phyloP scores from a whole-genome alignment of 1,140 invertebrate species.

The Antheraea pernyi region DNA sequence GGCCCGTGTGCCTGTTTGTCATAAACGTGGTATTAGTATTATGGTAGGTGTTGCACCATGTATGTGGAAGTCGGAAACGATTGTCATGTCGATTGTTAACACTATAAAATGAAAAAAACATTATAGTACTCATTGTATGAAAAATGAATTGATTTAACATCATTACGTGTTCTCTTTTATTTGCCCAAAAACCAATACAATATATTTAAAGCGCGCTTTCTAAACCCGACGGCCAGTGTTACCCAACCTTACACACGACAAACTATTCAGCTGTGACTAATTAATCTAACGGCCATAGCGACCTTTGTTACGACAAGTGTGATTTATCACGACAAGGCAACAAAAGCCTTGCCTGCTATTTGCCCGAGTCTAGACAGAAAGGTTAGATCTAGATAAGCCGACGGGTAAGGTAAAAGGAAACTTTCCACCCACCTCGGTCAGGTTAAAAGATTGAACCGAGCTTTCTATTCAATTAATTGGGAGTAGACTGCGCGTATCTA shows the following conservation, averaged over 20 bases:
- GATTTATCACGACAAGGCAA: conserved; percentile 1
- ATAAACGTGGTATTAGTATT: too few relatives aligned
- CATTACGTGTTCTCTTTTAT: too few relatives aligned
- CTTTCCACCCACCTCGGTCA: background rate
- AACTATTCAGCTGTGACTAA: background rate
- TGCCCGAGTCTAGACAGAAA: background rate
- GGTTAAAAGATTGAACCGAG: background rate
- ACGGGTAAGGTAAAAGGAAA: background rate
- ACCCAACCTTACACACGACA: background rate
- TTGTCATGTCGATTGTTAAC: too few relatives aligned
- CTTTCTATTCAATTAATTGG: background rate
- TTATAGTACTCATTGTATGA: too few relatives aligned
- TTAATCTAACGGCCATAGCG: background rate
- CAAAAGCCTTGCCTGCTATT: background rate
- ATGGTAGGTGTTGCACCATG: too few relatives aligned
- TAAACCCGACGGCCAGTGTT: background rate
- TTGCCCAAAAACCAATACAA: background rate
- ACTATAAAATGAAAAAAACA: too few relatives aligned
- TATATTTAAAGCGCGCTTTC: background rate
- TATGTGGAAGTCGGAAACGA: too few relatives aligned
- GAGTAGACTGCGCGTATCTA: background rate
- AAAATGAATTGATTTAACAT: too few relatives aligned
- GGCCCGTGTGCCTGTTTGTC: too few relatives aligned
- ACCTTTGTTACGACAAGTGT: background rate
- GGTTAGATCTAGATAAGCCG: conserved; percentile 2